Evolutionary conservation across 2,797 vertebrate species (phyloP), one percentile per base, ranked within the genome.

Genomic region (Phrynocephalus guinanensis): DNA sequence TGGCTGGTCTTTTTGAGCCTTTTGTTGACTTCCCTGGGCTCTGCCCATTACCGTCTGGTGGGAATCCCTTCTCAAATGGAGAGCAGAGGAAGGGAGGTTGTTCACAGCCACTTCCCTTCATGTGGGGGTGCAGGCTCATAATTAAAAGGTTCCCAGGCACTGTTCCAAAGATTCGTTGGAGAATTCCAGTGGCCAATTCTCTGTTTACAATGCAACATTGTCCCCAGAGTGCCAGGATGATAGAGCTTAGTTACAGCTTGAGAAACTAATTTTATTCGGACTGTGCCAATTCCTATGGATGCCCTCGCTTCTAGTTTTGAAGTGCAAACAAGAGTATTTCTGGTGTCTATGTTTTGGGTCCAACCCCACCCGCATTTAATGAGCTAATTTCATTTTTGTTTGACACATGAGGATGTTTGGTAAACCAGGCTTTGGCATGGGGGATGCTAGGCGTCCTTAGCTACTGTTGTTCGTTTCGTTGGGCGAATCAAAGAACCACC

Each of bases 371-470:
- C 3, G 4, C 0, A 73, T n/a, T 48, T 63, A 52, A 66, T 28
- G 48, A 50, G 1, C 1, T 13, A 3, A 44, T 72, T 75, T 16
- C 48, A 7, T 38, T 90, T 79, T 79, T 48, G 10, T 44, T 33
- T 76, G 20, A 48, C 24, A 80, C 33, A 0, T 20, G 22, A 72
- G 70, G 68, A 83, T 44, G 66, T 5, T 50, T 22, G 68, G 1
- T 73, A 89, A 79, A 89, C 71, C 78, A 66, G 67, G 66, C 66
- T 71, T 48, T 83, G 50, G 80, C 48, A 15, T 67, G 68, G 52
- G 56, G 80, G 82, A 83, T 1, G 20, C 15, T 9, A 44, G 28
- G 20, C 3, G 70, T 72, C 10, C 1, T 67, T 1, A 13, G 16
- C 1, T 38, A 2, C 16, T 76, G 1, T 18, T 68, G 70, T 1